Base-by-base conservation (phyloP, 2,888 invertebrate species). In the Synanthedon tipuliformis region DNA sequence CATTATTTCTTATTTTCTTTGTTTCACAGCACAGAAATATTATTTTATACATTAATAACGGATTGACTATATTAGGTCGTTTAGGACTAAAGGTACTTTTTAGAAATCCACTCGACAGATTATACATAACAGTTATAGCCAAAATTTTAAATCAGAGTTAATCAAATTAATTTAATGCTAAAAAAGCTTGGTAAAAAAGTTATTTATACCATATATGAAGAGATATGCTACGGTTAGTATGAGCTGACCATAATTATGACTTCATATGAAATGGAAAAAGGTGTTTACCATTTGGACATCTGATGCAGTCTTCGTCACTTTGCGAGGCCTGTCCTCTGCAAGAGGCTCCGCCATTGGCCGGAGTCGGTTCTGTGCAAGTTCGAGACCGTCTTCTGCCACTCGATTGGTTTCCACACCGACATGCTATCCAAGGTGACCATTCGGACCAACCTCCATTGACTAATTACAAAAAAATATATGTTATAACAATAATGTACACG, bases 371-470 rank as follows among this genome's bases (percentile, higher is more conserved):
- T 52, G 92, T 93, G 78, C 97, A 98, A 45, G 92, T 90, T 56
- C 97, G 90, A 45, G 92, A 91, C 59, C 97, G 90, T 69, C 93
- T 93, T 69, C 94, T 92, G 5, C 93, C 92, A 54, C 94, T 93
- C 50, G 92, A 90, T 56, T 87, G 79, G 1, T 88, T 80, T 2
- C 91, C 91, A 81, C 97, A 97, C 52, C 92, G 90, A 75, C 97
- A 97, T 50, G 95, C 93, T 34, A 91, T 89, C 97, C 96, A 97
- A 3, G 92, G 85, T 4, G 94, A 93, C 97, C 97, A 97, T 50
- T 92, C 89, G 23, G 95, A 95, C 97, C 97, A 97, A 54, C 95
- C 96, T 13, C 97, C 97, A 78, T 97, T 95, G 50, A 97, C 97
- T 97, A 82, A 10, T 34, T 34, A 34, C 34, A 34, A 34, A 10